These are phyloP conservation scores for Caenorhabditis japonica DNA, from an alignment of 2,888 invertebrate genomes.

Conservation along the genomic window DNA sequence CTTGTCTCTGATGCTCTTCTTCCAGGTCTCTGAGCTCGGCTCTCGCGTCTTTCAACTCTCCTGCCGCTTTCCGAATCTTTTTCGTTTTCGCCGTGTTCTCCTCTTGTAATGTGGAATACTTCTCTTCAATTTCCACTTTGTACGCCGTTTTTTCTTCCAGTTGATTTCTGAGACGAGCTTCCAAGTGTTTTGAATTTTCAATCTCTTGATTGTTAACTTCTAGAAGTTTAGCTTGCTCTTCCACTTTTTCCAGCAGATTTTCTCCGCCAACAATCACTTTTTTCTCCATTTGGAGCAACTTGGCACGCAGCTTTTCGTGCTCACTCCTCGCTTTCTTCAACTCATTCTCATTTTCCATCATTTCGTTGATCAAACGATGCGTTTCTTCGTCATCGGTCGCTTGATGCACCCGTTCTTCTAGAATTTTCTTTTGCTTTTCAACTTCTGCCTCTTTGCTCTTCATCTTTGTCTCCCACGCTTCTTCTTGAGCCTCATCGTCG, in stretches of 20 bases:
- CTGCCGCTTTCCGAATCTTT: slow-evolving; percentile 83
- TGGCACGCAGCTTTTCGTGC: slow-evolving; percentile 87
- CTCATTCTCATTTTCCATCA: slow-evolving; percentile 58
- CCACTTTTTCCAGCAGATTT: slow-evolving; percentile 94
- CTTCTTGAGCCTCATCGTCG: slow-evolving; percentile 60
- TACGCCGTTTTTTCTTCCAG: slow-evolving; percentile 52
- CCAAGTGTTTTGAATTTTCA: slow-evolving; percentile 58
- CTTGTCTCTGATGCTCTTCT: slow-evolving; percentile 94
- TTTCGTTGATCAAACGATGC: slow-evolving; percentile 43
- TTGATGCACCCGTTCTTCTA: slow-evolving; percentile 80
- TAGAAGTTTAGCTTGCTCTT: slow-evolving; percentile 62
- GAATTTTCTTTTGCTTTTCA: slow-evolving; percentile 77
- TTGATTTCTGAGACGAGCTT: slow-evolving; percentile 48
- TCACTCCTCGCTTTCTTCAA: slow-evolving; percentile 80
- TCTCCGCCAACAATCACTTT: slow-evolving; percentile 98
- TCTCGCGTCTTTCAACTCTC: slow-evolving; percentile 57
- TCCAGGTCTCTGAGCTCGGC: slow-evolving; percentile 81
- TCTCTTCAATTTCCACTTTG: slow-evolving; percentile 63
- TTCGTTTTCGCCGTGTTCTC: slow-evolving; percentile 92
- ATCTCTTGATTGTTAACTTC: slow-evolving; percentile 67
- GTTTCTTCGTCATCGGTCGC: slow-evolving; percentile 56
- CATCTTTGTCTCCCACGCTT: slow-evolving; percentile 78
- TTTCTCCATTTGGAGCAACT: slow-evolving; percentile 90
- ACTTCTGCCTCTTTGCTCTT: slow-evolving; percentile 79
- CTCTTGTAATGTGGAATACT: slow-evolving; percentile 93